phyloP scores from a whole-genome alignment of 1,140 invertebrate species.

The Neotoxoptera formosana region DNA sequence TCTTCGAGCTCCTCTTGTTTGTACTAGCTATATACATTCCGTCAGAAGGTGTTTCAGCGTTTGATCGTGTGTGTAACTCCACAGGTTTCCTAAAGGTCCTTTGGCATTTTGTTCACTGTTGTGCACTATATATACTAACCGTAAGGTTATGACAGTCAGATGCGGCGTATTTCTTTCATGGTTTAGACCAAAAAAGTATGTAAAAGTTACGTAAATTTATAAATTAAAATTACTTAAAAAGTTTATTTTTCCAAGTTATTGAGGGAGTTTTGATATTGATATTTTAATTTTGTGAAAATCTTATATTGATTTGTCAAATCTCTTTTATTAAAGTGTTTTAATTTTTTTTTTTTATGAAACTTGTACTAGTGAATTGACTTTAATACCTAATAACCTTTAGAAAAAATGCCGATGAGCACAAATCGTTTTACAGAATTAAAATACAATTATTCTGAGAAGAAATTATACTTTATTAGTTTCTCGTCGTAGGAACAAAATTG shows the following conservation, averaged over 20 bases:
- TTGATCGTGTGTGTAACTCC: no score
- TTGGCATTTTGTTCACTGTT: neutral
- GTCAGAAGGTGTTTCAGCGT: no score
- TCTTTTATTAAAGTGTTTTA: neutral
- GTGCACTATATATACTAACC: no score
- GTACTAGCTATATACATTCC: no score
- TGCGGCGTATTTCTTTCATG: neutral
- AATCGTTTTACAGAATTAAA: neutral
- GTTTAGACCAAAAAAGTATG: no score
- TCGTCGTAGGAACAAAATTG: neutral
- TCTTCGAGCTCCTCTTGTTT: no score
- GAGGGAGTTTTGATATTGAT: neutral
- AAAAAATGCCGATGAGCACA: neutral
- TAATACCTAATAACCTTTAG: neutral
- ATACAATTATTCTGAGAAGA: neutral
- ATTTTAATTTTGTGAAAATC: neutral
- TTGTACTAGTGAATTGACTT: neutral
- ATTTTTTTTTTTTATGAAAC: no score
- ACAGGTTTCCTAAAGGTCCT: no score
- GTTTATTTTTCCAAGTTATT: neutral
- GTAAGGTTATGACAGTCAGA: neutral
- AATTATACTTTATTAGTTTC: neutral
- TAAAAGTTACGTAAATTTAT: no score
- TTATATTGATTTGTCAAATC: neutral
- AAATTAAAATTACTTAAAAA: neutral